Base-by-base conservation (phyloP, 2,888 invertebrate genomes). In the Steinernema scapterisci region DNA sequence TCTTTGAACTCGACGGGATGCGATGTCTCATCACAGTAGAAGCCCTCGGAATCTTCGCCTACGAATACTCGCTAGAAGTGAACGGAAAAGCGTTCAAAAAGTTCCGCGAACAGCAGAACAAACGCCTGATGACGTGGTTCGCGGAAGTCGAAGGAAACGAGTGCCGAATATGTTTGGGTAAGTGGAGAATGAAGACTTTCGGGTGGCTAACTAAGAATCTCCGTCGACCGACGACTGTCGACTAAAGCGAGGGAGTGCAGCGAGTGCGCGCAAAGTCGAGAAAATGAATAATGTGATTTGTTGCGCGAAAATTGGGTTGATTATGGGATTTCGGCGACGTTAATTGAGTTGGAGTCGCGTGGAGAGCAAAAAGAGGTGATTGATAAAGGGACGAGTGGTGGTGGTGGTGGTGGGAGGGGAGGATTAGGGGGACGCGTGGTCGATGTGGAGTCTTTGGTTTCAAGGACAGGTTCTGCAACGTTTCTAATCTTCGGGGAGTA, bases 1-100 rank as follows among this genome's bases (percentile, higher is more conserved):
- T 91, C 9, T 93, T 95, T 87, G 90, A 89, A 52, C 90, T 94
- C 52, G 92, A 80, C 51, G 76, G 76, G 13, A 75, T 76, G 31
- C 73, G 63, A 0, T 91, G 91, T 81, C 85, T 87, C 19, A 90
- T 92, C 72, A 88, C 88, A 56, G 91, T 92, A 16, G 91, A 87
- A 78, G 91, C 91, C 13, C 88, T 90, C 38, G 90, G 90, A 83
- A 92, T 92, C 9, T 93, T 95, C 85, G 92, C 92, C 45, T 95
- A 94, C 88, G 91, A 92, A 78, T 95, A 95, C 87, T 91, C 92
- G 0, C 89, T 95, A 7, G 91, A 91, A 85, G 93, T 95, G 0
- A 93, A 94, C 88, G 94, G 94, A 21, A 93, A 93, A 88, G 91
- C 92, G 13, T 91, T 92, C 82, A 91, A 92, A 81, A 93, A 93